These are phyloP conservation scores for Dryobates pubescens DNA, from an alignment of 2,797 vertebrate genomes.

Conservation along the genomic window DNA sequence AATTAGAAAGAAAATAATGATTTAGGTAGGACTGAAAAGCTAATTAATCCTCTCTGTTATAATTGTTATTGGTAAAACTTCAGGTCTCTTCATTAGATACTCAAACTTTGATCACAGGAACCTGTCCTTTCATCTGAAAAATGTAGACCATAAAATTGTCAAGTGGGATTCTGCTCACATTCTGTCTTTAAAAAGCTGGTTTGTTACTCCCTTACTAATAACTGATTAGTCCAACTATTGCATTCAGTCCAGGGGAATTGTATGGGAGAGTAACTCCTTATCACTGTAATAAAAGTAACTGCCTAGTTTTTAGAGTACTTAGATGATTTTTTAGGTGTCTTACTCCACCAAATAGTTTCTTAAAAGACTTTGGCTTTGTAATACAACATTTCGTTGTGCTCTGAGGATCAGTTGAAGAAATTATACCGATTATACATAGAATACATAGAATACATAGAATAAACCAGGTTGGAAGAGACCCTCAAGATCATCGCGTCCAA, in stretches of 20 bases:
- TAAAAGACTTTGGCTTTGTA: not conserved
- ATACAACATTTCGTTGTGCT: not conserved
- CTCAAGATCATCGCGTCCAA: no score
- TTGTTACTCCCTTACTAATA: not conserved
- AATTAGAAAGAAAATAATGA: constrained; percentile 66
- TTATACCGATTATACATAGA: no score
- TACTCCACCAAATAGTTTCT: not conserved
- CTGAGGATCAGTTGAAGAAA: not conserved
- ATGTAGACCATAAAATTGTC: not conserved
- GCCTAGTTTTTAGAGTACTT: not conserved
- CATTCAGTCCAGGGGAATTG: not conserved
- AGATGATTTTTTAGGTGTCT: not conserved
- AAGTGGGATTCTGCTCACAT: not conserved
- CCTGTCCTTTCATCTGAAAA: constrained; percentile 14
- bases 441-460: no score
- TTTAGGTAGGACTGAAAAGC: constrained; percentile 64
- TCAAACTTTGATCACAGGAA: constrained; percentile 54
- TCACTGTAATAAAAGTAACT: not conserved
- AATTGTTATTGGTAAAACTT: constrained; percentile 52
- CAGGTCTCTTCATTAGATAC: constrained; percentile 61
- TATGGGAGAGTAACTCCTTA: not conserved
- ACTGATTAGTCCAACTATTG: not conserved
- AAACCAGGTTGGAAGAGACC: no score
- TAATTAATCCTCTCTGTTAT: constrained; percentile 75
- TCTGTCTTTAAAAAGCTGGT: constrained; percentile 12